Evolutionary conservation across 2,797 vertebrate genomes (phyloP).

Genomic region (Psittacula derbiana): DNA sequence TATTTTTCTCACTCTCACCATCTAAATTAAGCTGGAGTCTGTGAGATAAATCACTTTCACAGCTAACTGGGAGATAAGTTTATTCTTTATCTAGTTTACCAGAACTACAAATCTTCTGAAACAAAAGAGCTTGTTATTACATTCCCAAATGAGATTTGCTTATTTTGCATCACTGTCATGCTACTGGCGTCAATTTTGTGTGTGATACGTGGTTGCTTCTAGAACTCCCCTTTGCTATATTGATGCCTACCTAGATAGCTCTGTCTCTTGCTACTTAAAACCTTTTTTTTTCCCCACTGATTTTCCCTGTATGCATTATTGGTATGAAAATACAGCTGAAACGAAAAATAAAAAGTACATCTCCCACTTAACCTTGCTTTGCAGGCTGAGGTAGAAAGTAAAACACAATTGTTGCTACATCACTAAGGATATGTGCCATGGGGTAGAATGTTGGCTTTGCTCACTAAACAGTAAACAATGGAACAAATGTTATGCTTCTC

Average conservation of each 20-base stretch:
- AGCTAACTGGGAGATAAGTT: not conserved
- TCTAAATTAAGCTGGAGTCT: not conserved
- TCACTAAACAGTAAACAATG: not conserved
- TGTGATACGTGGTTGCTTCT: not conserved
- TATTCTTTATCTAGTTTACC: not conserved
- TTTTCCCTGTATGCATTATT: not conserved
- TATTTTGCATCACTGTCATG: not conserved
- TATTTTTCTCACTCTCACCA: not conserved
- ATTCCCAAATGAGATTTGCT: not conserved
- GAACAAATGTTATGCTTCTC: not conserved
- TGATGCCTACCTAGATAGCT: not conserved
- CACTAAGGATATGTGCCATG: not conserved
- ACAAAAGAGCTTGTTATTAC: not conserved
- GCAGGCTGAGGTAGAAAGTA: not conserved
- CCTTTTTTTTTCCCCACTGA: rapidly evolving
- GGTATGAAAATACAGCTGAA: not conserved
- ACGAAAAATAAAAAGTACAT: not conserved
- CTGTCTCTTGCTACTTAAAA: not conserved
- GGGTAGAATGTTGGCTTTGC: not conserved
- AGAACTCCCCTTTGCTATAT: not conserved
- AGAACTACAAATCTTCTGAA: not conserved
- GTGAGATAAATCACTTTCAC: not conserved
- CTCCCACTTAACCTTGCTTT: not conserved
- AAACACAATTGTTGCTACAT: not conserved
- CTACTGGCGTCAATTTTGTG: not conserved